Conservation (phyloP, 2,888 invertebrate species). For the Pseudococcus viburni region DNA sequence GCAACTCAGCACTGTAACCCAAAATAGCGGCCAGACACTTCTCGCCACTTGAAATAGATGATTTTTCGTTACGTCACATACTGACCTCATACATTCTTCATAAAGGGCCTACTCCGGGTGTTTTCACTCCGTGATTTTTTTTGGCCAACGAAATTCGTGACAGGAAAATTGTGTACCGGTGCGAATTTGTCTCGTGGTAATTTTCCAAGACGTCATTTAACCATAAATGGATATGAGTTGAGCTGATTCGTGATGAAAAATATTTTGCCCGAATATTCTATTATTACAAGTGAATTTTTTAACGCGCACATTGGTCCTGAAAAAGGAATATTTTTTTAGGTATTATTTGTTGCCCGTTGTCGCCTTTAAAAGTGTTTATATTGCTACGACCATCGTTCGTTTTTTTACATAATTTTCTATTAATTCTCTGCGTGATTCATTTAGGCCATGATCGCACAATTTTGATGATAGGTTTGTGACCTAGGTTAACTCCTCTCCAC, state of each 20-base stretch:
- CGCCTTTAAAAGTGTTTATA: background rate
- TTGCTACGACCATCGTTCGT: background rate
- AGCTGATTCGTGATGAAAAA: background rate
- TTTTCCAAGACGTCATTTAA: background rate
- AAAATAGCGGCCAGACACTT: constrained; percentile 58
- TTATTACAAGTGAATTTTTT: background rate
- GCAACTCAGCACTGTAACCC: constrained; percentile 59
- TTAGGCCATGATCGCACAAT: background rate
- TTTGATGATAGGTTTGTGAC: constrained; percentile 22
- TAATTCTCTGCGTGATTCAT: constrained; percentile 14
- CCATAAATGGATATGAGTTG: background rate
- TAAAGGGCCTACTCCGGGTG: constrained; percentile 56
- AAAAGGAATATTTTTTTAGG: background rate
- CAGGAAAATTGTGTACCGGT: background rate
- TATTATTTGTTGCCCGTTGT: background rate
- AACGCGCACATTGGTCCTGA: background rate
- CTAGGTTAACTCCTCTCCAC: background rate
- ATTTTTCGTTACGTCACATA: constrained; percentile 60
- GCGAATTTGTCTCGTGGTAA: background rate
- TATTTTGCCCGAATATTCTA: background rate
- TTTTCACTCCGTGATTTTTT: constrained; percentile 46
- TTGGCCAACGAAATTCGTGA: background rate
- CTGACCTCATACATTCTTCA: constrained; percentile 56
- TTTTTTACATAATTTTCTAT: constrained; percentile 47
- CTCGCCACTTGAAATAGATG: constrained; percentile 59